phyloP scores from a whole-genome alignment of 1,140 invertebrate genomes.

The Homalodisca vitripennis region DNA sequence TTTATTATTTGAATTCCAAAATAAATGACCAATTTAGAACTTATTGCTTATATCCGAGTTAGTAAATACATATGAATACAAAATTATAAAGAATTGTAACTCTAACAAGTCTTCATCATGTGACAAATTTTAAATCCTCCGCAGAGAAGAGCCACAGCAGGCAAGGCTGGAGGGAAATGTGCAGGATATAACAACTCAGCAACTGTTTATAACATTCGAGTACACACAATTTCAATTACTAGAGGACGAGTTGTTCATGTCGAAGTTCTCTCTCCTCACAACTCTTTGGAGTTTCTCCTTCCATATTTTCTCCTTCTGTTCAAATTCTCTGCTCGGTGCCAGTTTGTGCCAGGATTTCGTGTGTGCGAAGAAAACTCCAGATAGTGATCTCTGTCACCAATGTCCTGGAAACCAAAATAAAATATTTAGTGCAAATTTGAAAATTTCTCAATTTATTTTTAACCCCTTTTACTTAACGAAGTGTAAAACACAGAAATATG shows the following conservation, averaged over 20 bases:
- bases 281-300: neutral
- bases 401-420: neutral
- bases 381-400: neutral
- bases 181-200: no score
- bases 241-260: neutral
- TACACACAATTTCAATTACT: neutral
- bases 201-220: no score
- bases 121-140: no score
- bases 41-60: no score
- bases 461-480: neutral
- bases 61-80: no score
- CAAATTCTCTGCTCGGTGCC: neutral
- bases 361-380: neutral
- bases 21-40: no score
- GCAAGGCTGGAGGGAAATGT: no score
- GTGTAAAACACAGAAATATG: neutral
- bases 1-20: no score
- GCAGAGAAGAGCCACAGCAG: no score
- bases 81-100: no score
- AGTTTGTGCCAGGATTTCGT: slow-evolving; percentile 6
- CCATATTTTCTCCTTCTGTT: neutral
- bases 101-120: no score
- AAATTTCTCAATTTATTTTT: neutral
- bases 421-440: neutral
- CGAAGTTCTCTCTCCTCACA: neutral